Conservation (phyloP, 1,140 invertebrate species). For the Reticulitermes speratus region DNA sequence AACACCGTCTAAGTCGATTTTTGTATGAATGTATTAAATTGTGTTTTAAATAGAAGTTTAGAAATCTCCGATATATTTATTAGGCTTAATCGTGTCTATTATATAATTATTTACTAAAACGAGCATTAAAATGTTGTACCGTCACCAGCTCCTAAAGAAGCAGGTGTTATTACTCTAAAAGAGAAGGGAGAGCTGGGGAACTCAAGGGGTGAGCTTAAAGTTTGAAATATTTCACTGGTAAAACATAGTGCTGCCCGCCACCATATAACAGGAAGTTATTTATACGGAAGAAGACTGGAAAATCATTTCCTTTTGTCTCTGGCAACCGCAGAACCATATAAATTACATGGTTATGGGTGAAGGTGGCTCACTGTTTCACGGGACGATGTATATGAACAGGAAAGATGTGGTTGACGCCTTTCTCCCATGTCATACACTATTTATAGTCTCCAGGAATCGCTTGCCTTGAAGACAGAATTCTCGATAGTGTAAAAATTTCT, state of each 20-base stretch:
- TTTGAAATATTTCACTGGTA: background rate
- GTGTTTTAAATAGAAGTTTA: no score
- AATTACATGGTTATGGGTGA: background rate
- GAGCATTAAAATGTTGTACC: background rate
- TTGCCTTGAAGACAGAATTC: background rate
- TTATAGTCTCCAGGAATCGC: background rate
- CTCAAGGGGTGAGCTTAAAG: background rate
- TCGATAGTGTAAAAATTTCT: background rate
- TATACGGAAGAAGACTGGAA: constrained; percentile 15
- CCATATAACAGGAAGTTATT: background rate
- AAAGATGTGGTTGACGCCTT: background rate
- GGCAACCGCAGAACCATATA: background rate
- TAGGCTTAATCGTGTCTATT: no score
- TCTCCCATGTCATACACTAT: background rate
- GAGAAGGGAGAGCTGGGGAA: background rate
- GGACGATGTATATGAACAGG: background rate
- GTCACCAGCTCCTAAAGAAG: background rate
- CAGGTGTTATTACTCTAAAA: background rate
- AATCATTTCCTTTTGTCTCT: constrained; percentile 19
- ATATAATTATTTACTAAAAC: no score
- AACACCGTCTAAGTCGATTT: no score
- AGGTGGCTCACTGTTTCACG: background rate
- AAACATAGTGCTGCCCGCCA: background rate
- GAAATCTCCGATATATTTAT: no score
- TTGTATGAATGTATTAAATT: no score